A percentile compares a stretch with the other conserved stretches of the same genome.
Evolutionary conservation across 2,797 vertebrate species (phyloP).

Genomic region (Phalanger gymnotis): DNA sequence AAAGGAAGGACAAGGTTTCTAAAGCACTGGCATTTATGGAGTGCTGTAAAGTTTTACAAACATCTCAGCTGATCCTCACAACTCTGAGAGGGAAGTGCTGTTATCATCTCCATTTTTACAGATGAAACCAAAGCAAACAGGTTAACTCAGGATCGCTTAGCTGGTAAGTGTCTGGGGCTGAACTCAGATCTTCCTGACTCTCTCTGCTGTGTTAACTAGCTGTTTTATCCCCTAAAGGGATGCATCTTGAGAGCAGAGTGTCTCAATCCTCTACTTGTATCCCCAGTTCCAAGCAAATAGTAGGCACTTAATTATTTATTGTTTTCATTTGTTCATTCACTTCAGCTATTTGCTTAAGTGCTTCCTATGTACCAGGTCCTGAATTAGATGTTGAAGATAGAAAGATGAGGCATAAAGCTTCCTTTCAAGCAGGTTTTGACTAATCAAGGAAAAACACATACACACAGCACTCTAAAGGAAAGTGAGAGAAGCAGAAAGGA

Average conservation of each 20-base stretch:
- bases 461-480: not conserved
- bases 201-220: not conserved
- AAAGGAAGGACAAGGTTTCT: too few relatives aligned
- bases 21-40: too few relatives aligned
- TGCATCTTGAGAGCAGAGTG: not conserved
- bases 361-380: too few relatives aligned
- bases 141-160: not conserved
- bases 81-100: not conserved
- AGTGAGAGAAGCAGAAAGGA: not conserved
- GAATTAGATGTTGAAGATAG: not conserved
- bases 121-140: not conserved
- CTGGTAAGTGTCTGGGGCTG: not conserved
- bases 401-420: not conserved
- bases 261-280: too few relatives aligned
- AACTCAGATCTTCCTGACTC: not conserved
- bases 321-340: not conserved
- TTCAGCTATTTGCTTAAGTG: not conserved
- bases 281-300: too few relatives aligned
- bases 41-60: not conserved
- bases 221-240: not conserved
- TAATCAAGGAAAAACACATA: not conserved
- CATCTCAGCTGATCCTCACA: too few relatives aligned
- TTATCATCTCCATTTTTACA: not conserved
- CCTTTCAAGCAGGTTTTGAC: not conserved
- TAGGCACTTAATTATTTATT: not conserved